Conservation (phyloP, 2,888 invertebrate species). For the Hetaerina titia region DNA sequence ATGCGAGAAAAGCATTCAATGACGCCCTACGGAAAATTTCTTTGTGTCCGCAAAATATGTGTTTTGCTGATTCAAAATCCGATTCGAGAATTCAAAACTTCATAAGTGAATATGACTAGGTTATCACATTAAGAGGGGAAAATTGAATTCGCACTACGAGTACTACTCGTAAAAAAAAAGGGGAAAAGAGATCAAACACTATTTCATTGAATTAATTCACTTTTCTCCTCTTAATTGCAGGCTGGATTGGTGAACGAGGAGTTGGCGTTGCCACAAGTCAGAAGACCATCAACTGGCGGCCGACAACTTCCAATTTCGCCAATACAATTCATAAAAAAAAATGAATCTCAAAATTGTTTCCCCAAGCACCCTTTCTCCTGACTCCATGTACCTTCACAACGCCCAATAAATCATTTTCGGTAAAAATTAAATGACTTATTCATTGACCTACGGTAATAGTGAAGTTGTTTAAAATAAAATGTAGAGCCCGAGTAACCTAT, state of each 20-base stretch:
- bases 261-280: conserved; percentile 17
- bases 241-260: conserved; percentile 40
- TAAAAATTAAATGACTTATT: neutral
- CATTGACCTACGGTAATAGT: no score
- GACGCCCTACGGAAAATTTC: no score
- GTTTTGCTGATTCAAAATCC: no score
- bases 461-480: no score
- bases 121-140: no score
- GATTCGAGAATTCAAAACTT: no score
- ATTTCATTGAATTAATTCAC: neutral
- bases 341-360: conserved; percentile 34
- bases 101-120: no score
- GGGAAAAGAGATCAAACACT: neutral
- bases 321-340: neutral
- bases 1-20: no score
- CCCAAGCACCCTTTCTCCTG: neutral
- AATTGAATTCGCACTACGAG: neutral
- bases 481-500: no score
- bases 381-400: conserved; percentile 29
- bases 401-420: conserved; percentile 53
- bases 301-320: conserved; percentile 34
- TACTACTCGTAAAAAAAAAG: no score
- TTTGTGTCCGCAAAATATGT: no score
- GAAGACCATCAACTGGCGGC: conserved; percentile 13
- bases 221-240: neutral